These are phyloP conservation scores for Sternotherus odoratus DNA, from an alignment of 2,797 vertebrate genomes.

Conservation along the genomic window DNA sequence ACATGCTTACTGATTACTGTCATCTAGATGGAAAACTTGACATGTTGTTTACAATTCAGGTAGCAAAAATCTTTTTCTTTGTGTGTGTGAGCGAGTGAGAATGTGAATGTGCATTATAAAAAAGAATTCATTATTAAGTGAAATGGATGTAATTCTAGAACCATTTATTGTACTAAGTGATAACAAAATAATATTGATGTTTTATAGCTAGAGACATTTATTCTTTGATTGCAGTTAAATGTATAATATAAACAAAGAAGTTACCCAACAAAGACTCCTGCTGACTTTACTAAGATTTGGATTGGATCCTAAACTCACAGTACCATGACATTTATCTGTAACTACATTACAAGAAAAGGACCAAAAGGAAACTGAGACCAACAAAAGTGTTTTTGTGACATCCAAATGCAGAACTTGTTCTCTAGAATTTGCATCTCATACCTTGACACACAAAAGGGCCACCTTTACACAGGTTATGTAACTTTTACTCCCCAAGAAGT, in stretches of 20 bases:
- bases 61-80: background rate
- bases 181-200: background rate
- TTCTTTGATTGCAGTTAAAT: background rate
- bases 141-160: constrained; percentile 3
- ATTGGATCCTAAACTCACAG: background rate
- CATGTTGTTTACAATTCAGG: constrained; percentile 31
- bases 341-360: background rate
- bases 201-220: background rate
- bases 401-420: background rate
- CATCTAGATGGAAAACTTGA: background rate
- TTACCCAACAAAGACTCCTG: background rate
- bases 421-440: background rate
- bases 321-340: background rate
- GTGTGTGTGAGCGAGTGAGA: background rate
- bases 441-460: background rate
- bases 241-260: background rate
- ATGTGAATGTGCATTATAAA: background rate
- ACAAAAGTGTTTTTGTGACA: background rate
- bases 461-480: background rate
- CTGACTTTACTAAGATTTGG: background rate
- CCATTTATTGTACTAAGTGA: constrained; percentile 10
- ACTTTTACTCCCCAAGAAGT: background rate
- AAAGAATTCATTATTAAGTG: background rate
- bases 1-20: constrained; percentile 32
- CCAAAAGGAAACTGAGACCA: background rate